These are phyloP conservation scores for Brachystomella parvula DNA, from an alignment of 1,140 invertebrate species.

Conservation along the genomic window DNA sequence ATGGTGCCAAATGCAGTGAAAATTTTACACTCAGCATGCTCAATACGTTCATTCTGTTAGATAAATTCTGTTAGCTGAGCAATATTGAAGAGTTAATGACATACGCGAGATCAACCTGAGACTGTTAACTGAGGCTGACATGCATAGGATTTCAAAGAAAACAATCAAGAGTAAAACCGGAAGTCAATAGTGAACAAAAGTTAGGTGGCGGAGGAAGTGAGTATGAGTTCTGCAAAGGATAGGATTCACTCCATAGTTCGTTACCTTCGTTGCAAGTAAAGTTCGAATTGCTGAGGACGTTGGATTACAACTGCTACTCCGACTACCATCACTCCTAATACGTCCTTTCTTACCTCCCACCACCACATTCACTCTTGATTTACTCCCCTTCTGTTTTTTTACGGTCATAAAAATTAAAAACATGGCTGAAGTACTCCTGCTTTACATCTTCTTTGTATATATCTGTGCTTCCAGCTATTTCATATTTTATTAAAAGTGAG, in stretches of 20 bases:
- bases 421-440: not conserved
- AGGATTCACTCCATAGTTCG: too few species aligned
- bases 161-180: too few species aligned
- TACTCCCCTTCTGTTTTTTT: not conserved
- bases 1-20: not conserved
- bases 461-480: too few species aligned
- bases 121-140: too few species aligned
- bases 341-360: slow-evolving; percentile 5
- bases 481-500: not conserved
- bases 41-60: too few species aligned
- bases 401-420: not conserved
- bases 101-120: not conserved
- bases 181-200: too few species aligned
- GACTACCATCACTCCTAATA: not conserved
- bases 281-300: slow-evolving; percentile 37
- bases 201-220: too few species aligned
- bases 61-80: not conserved
- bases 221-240: too few species aligned
- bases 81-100: not conserved
- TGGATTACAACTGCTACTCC: slow-evolving; percentile 23
- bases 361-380: too few species aligned
- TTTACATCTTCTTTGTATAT: slow-evolving; percentile 1
- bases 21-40: not conserved
- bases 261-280: slow-evolving; percentile 38
- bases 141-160: too few species aligned